A percentile compares a stretch with the other conserved stretches of the same genome.
Evolutionary conservation across 2,888 invertebrate species (phyloP).

Genomic region (Platycheirus albimanus): DNA sequence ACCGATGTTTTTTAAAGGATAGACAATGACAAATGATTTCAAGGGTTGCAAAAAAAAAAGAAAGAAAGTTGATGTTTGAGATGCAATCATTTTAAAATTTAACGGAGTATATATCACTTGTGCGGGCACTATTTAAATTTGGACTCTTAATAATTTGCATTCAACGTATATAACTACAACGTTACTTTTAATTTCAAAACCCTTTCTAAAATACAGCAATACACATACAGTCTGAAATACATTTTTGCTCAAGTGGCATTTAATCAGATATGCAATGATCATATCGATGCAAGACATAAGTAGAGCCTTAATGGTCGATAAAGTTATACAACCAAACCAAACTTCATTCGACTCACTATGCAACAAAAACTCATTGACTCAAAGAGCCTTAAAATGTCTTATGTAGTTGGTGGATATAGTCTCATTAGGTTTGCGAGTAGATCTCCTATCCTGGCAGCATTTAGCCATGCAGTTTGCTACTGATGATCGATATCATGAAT

Average conservation of each 20-base stretch:
- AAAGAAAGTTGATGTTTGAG: too few relatives aligned
- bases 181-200: too few relatives aligned
- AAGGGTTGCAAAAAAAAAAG: too few relatives aligned
- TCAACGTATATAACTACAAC: too few relatives aligned
- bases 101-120: too few relatives aligned
- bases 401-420: neutral
- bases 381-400: conserved; percentile 1
- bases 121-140: too few relatives aligned
- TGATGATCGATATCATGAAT: conserved; percentile 68
- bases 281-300: conserved; percentile 65
- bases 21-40: neutral
- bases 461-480: conserved; percentile 73
- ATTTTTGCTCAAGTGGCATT: conserved; percentile 32
- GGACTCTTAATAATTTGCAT: too few relatives aligned
- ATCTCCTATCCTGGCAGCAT: conserved; percentile 68
- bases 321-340: conserved; percentile 4
- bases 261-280: conserved; percentile 61
- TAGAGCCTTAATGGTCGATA: conserved; percentile 42
- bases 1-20: too few relatives aligned
- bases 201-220: too few relatives aligned
- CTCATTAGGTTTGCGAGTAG: conserved; percentile 64
- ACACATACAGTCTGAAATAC: too few relatives aligned
- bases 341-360: too few relatives aligned
- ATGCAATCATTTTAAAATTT: too few relatives aligned
- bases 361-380: conserved; percentile 18